These are phyloP conservation scores for Microchrysa polita DNA, from an alignment of 2,888 invertebrate species.

Conservation along the genomic window DNA sequence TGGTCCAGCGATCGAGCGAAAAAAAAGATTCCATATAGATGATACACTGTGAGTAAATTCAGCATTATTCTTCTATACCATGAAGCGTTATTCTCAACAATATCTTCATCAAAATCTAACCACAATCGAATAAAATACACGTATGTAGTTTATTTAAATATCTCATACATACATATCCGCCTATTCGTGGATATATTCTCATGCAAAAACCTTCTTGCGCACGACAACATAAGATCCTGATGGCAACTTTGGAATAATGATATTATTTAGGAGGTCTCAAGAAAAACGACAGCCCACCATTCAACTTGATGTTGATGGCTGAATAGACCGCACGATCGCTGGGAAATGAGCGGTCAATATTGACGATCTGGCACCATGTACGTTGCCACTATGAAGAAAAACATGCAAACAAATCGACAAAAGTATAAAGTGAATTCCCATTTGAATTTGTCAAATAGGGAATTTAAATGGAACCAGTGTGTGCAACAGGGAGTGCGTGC, in stretches of 20 bases:
- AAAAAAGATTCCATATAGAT: no score
- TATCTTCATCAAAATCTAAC: no score
- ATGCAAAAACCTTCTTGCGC: neutral
- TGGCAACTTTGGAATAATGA: neutral
- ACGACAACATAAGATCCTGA: neutral
- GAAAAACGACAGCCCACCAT: neutral
- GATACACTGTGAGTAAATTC: no score
- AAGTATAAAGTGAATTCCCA: neutral
- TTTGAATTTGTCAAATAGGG: conserved; percentile 17
- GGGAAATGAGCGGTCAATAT: neutral
- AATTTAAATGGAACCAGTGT: neutral
- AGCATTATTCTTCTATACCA: no score
- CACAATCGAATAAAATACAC: no score
- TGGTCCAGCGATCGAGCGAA: no score
- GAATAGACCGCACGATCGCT: neutral
- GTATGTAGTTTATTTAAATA: no score
- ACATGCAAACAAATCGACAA: no score
- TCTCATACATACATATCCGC: no score
- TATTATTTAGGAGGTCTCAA: neutral
- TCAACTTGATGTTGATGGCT: neutral
- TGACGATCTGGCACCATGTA: neutral
- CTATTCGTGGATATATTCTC: no score
- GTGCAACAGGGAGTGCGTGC: neutral
- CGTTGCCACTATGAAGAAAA: neutral
- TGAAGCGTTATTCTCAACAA: no score